Evolutionary conservation across 2,113 vertebrate species (phyloP), one percentile per base, ranked within the genome.

Genomic region (Aix galericulata): DNA sequence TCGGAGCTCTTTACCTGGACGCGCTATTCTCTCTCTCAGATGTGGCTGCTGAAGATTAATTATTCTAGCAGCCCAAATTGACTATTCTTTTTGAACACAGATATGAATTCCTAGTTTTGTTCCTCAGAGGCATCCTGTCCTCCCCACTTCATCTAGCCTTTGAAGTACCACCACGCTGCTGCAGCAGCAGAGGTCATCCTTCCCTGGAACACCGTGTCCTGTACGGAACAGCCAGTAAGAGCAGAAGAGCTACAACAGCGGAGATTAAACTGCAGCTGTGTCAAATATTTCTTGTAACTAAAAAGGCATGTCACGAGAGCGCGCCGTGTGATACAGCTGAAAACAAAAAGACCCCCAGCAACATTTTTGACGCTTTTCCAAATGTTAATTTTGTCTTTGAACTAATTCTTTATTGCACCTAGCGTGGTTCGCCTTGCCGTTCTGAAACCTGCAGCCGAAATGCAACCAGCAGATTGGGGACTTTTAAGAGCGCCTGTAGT

Each of bases 61-160:
- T 86, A 86, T 86, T 84, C 71, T 59, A 89, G 91, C 25, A 92
- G 82, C 40, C 18, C 34, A 76, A 94, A 68, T 4, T 64, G 77
- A 48, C 69, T 82, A 79, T 87, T 93, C 88, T 85, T 95, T 91
- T 69, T 92, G 42, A 96, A 88, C 63, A 46, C 9, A 79, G 56
- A 72, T 86, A 67, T 1, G 46, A 89, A 87, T 92, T 86, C 46
- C 80, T 81, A 63, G 87, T 78, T 78, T 93, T 89, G 56, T 15
- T 84, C 53, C 89, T 97, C 60, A n/a, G 93, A 95, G 84, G 85
- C 80, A 91, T 89, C 62, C 75, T 87, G 63, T 42, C 53, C 69
- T 90, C 52, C 42, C 31, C 44, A 50, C 53, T 85, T 91, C 85
- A 91, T 86, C 77, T 80, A 1, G 6, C 77, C 83, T 88, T 92